These are phyloP conservation scores for Pipa parva DNA, from an alignment of 2,113 vertebrate genomes.

Conservation along the genomic window DNA sequence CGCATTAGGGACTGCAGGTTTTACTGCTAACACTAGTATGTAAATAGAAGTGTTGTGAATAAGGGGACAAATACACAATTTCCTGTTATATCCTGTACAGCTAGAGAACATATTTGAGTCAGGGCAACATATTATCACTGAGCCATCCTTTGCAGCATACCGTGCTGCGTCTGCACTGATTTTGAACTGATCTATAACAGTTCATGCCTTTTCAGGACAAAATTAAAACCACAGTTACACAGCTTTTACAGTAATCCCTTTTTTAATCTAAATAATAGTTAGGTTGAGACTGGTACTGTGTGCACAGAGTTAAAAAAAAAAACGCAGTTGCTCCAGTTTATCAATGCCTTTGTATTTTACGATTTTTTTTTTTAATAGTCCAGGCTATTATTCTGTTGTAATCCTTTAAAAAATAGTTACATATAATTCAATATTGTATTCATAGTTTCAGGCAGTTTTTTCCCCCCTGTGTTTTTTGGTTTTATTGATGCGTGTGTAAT, in stretches of 20 bases:
- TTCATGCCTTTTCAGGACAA: slow-evolving; percentile 54
- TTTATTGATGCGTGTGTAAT: neutral
- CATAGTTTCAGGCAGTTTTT: neutral
- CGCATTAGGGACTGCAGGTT: slow-evolving; percentile 52
- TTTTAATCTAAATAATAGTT: slow-evolving; percentile 50
- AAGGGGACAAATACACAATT: slow-evolving; percentile 54
- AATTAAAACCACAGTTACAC: slow-evolving; percentile 58
- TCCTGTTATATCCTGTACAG: slow-evolving; percentile 52
- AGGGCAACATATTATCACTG: slow-evolving; percentile 60
- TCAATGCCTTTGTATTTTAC: slow-evolving; percentile 50
- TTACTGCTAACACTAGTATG: slow-evolving; percentile 55
- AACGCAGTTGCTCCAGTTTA: slow-evolving; percentile 59
- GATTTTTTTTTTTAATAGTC: slow-evolving; percentile 53
- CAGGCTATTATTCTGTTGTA: slow-evolving; percentile 50
- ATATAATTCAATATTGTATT: slow-evolving; percentile 18
- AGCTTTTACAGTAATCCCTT: slow-evolving; percentile 70
- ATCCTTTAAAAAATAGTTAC: slow-evolving; percentile 48
- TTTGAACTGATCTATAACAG: slow-evolving; percentile 52
- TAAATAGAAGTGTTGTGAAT: slow-evolving; percentile 64
- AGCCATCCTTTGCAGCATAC: slow-evolving; percentile 64
- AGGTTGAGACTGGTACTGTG: slow-evolving; percentile 47
- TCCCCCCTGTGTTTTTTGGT: neutral
- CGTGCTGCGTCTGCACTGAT: slow-evolving; percentile 74
- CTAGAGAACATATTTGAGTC: slow-evolving; percentile 46
- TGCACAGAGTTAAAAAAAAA: slow-evolving; percentile 51